Evolutionary conservation across 37 sponge, comb jelly and placozoan species (phyloP).

Genomic region (Oscarella lobularis): DNA sequence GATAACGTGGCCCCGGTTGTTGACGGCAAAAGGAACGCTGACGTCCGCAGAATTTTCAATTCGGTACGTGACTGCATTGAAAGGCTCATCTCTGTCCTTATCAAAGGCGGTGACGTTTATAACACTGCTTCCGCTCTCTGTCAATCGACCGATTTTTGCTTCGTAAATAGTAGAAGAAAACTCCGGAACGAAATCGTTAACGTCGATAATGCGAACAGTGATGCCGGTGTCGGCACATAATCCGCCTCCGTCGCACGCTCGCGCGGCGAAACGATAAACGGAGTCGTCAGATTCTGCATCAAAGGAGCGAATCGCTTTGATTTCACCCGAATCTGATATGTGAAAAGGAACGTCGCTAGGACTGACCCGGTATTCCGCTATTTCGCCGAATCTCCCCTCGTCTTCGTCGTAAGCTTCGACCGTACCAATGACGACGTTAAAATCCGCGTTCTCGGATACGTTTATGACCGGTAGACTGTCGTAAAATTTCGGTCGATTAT

Average conservation of each 20-base stretch:
- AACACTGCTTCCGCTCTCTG: too few relatives aligned
- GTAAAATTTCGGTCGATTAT: background rate
- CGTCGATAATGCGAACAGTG: background rate
- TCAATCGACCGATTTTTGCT: too few relatives aligned
- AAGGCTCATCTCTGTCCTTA: background rate
- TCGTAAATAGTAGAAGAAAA: background rate
- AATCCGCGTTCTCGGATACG: background rate
- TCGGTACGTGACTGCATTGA: background rate
- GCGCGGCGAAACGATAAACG: slow-evolving; percentile 21
- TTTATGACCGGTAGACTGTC: background rate
- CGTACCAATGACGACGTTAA: background rate
- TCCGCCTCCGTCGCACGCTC: slow-evolving; percentile 31
- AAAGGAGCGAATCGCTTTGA: slow-evolving; percentile 6
- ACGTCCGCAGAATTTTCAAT: too few relatives aligned
- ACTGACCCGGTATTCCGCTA: slow-evolving; percentile 4
- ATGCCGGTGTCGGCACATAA: background rate
- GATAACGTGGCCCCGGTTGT: background rate
- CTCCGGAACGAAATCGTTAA: background rate
- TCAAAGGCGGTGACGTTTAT: background rate
- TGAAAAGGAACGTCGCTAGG: slow-evolving; percentile 21
- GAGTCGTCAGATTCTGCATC: slow-evolving; percentile 32
- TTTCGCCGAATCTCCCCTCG: slow-evolving; percentile 12
- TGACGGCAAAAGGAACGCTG: background rate
- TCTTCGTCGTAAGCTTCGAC: slow-evolving; percentile 3
- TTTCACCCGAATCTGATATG: slow-evolving; percentile 17